Evolutionary conservation across 2,888 invertebrate species (phyloP).

Genomic region (Acleris laterana): DNA sequence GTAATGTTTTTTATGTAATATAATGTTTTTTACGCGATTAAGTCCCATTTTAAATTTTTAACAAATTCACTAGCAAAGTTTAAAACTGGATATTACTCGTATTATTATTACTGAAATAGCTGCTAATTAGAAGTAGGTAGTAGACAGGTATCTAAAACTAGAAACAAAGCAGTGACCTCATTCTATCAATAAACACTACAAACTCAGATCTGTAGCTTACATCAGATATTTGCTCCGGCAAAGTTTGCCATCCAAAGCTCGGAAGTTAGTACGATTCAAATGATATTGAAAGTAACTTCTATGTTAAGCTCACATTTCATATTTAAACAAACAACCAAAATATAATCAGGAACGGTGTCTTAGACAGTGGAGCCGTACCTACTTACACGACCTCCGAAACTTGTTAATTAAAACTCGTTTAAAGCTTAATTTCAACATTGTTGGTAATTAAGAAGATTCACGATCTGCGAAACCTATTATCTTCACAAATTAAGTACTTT

Average conservation of each 20-base stretch:
- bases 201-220: conserved; percentile 1
- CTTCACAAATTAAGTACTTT: conserved; percentile 65
- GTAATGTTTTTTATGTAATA: no score
- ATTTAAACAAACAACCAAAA: background rate
- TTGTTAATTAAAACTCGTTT: conserved; percentile 82
- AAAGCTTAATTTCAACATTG: conserved; percentile 80
- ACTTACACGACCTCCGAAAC: conserved; percentile 70
- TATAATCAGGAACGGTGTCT: conserved; percentile 2
- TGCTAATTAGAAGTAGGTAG: background rate
- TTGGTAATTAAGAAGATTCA: conserved; percentile 82
- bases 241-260: conserved; percentile 6
- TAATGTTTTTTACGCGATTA: no score
- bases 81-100: no score
- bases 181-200: no score
- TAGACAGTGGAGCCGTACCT: conserved; percentile 32
- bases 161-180: background rate
- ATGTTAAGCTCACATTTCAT: background rate
- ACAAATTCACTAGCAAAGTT: no score
- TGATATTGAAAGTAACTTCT: background rate
- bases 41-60: no score
- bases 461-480: conserved; percentile 76
- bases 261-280: background rate
- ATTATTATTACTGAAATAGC: no score
- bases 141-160: background rate
- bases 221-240: conserved; percentile 1